These are phyloP conservation scores for Sussaba pulchella DNA, from an alignment of 2,888 invertebrate species.

Conservation along the genomic window DNA sequence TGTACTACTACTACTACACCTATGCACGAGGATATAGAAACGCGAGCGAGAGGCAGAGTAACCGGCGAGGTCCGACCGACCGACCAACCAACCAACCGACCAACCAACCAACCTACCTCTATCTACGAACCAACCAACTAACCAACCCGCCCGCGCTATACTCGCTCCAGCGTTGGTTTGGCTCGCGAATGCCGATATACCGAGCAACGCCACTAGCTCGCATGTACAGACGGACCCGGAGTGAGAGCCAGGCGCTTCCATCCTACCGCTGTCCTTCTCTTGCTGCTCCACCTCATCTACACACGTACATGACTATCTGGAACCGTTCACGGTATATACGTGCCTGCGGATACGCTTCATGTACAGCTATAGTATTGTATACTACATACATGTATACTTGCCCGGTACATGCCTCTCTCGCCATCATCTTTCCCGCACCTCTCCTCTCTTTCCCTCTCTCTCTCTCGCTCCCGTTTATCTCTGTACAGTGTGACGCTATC, in stretches of 20 bases:
- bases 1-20: conserved; percentile 43
- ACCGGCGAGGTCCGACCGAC: conserved; percentile 32
- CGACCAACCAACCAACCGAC: conserved; percentile 7
- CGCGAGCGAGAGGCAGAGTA: conserved; percentile 7
- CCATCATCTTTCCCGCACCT: conserved; percentile 21
- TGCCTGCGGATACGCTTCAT: conserved; percentile 58
- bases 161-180: conserved; percentile 40
- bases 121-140: conserved; percentile 1
- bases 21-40: neutral
- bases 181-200: conserved; percentile 56
- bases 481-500: conserved; percentile 40
- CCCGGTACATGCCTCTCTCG: conserved; percentile 16
- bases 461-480: conserved; percentile 22
- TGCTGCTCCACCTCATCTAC: conserved; percentile 34
- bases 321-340: conserved; percentile 53
- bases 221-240: conserved; percentile 18
- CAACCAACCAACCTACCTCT: conserved; percentile 24
- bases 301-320: conserved; percentile 41
- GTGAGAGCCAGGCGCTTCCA: conserved; percentile 16
- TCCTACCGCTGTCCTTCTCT: conserved; percentile 36
- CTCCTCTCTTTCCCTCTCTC: conserved; percentile 1
- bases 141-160: conserved; percentile 26
- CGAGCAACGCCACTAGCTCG: neutral
- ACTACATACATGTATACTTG: conserved; percentile 23
- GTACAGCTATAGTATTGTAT: conserved; percentile 40